Evolutionary conservation across 2,797 vertebrate species (phyloP).

Genomic region (Crocodylus rhombifer): DNA sequence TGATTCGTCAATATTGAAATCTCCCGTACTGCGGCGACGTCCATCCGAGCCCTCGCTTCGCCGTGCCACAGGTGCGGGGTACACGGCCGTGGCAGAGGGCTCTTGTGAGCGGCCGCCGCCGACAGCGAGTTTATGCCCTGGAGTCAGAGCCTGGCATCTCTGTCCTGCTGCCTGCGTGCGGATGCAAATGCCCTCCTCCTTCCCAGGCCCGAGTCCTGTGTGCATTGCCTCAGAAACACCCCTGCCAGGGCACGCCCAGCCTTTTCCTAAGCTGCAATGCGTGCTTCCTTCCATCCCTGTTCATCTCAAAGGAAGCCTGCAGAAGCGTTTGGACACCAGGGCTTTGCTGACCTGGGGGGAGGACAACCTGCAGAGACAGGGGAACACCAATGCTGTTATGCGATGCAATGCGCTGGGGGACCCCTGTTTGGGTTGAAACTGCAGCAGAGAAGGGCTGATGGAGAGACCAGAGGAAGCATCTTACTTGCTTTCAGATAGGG

Average conservation of each 20-base stretch:
- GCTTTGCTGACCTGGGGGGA: no score
- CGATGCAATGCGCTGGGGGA: no score
- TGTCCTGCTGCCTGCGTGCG: background rate
- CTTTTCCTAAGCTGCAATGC: fast-evolving
- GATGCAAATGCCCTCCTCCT: background rate
- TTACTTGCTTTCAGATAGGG: no score
- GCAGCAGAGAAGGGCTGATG: no score
- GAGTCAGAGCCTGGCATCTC: background rate
- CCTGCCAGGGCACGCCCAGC: background rate
- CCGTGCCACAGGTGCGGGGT: background rate
- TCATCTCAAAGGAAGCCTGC: no score
- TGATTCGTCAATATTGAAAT: conserved; percentile 4
- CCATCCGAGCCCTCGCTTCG: background rate
- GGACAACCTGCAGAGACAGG: no score
- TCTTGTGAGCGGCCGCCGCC: background rate
- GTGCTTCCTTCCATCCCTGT: background rate
- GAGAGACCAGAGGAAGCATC: no score
- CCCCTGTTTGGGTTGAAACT: no score
- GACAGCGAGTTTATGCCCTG: background rate
- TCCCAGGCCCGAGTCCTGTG: background rate
- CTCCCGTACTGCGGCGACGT: background rate
- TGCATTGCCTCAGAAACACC: conserved; percentile 1
- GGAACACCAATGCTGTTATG: no score
- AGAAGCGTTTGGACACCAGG: no score
- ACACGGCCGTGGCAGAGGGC: background rate